Conservation (phyloP, 1,140 invertebrate species). For the Lineus longissimus region DNA sequence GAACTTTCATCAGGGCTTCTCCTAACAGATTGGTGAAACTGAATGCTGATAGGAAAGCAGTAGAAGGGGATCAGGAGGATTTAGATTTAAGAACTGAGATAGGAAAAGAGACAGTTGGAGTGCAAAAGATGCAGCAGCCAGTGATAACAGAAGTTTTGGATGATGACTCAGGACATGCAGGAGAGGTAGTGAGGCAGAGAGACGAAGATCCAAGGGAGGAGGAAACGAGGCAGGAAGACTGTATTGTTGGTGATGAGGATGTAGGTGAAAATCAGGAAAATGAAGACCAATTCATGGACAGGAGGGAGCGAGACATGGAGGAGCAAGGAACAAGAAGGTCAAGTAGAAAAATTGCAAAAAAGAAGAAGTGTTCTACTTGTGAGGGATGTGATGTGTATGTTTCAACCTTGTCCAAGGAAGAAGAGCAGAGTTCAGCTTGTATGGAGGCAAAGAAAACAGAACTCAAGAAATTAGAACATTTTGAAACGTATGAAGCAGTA, state of each 20-base stretch:
- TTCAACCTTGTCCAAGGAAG: not conserved
- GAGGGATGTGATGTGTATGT: not conserved
- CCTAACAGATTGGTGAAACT: slow-evolving; percentile 22
- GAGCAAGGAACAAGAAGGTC: not conserved
- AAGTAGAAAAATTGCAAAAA: not conserved
- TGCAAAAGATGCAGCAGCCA: too few relatives aligned
- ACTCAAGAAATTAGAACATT: slow-evolving; percentile 9
- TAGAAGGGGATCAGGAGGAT: too few relatives aligned
- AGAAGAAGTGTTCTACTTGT: not conserved
- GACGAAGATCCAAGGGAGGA: too few relatives aligned
- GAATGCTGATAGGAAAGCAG: too few relatives aligned
- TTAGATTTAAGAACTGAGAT: too few relatives aligned
- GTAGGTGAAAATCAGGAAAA: not conserved
- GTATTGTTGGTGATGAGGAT: not conserved
- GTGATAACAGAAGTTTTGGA: too few relatives aligned
- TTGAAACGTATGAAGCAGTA: slow-evolving; percentile 14
- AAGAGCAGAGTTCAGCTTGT: not conserved
- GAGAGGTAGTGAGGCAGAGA: too few relatives aligned
- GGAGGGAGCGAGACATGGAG: not conserved
- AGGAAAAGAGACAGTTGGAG: too few relatives aligned
- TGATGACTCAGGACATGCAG: too few relatives aligned
- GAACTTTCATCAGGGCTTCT: slow-evolving; percentile 13
- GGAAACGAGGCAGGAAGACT: too few relatives aligned
- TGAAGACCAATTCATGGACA: not conserved
- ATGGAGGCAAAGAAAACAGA: slow-evolving; percentile 7